Base-by-base conservation (phyloP, 2,888 invertebrate genomes). In the Exephanes ischioxanthus region DNA sequence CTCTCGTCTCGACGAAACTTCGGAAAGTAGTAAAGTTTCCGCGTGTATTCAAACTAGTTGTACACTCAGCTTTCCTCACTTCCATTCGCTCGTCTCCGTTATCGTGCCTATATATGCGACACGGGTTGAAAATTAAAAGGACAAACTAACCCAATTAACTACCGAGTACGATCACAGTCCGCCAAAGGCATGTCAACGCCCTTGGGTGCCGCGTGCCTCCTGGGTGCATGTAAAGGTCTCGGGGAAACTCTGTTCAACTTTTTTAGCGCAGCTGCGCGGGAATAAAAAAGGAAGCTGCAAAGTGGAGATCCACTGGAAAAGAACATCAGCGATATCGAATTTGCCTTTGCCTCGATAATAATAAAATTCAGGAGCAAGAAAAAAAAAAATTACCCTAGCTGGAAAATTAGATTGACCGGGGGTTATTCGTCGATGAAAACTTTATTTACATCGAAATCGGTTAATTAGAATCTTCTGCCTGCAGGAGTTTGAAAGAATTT, bases 361-460 rank as follows among this genome's bases (percentile, higher is more conserved):
- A 48, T 45, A n/a, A 75, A 75, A 63, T 75, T 75, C 7, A 7
- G 9, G n/a, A 61, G 26, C 16, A 48, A 45, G 26, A n/a, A n/a
- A 48, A 30, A 51, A 0, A 75, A 75, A 14, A 5, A 26, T 61
- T 3, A 30, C 30, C 22, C 11, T 5, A 26, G 16, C 30, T 7
- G 19, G 19, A 75, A 66, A 19, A n/a, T 11, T n/a, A 33, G 16
- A 33, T 75, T 75, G 33, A 19, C 11, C 19, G 61, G 6, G 22
- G 22, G 61, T 22, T 61, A 30, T 16, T 11, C 45, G 30, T 68
- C 53, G 61, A 75, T 80, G 19, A 71, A 80, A 71, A 75, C 9
- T 75, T 75, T 66, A 84, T 80, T 84, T 84, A 70, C 79, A 84
- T 84, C 63, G 48, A 63, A 76, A 84, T 84, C 75, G 79, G 55